Evolutionary conservation across 1,140 invertebrate species (phyloP), one percentile per base, ranked within the genome.

Genomic region (Anadara kagoshimensis): DNA sequence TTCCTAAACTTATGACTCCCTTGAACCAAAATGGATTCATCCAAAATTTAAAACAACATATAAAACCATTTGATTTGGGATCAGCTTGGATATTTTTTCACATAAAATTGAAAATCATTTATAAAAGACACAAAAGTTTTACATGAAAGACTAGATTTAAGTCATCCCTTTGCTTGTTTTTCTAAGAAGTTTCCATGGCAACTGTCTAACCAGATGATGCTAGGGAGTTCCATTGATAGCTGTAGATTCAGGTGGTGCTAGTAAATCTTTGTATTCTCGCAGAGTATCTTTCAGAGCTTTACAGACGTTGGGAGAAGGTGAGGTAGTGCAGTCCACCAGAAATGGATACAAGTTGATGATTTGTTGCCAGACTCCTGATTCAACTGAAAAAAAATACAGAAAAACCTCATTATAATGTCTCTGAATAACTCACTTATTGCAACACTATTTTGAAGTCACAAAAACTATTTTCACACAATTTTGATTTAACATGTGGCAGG

Each of bases 311-410:
- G 86, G 83, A 8, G 85, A 87, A 0, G 85, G 79, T 4, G 87
- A 88, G 1, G 94, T 93, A 77, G 95, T 95, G 88, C 96, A 96
- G 83, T 96, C 94, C 16, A 98, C 96, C 70, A 99, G 90, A 86
- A 93, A 93, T 1, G 97, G 97, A 90, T 98, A 99, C 12, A 98
- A 88, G 41, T 92, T 93, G 79, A 98, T 97, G 43, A 98, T 88
- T 86, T 98, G 96, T 82, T 95, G 93, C 97, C 97, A 98, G 0
- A 97, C 95, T 24, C 92, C 93, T 76, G 92, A 91, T 83, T 97
- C 96, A 69, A 97, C 96, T 95, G 82, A 43, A 84, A 81, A 49
- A 63, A 78, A 77, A 74, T 54, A 51, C n/a, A 36, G 2, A 36
- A 36, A 36, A 36, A 36, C 29, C 29, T 36, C 29, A 36, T 36